phyloP scores from a whole-genome alignment of 1,140 invertebrate genomes.

The Drosophila sp. region DNA sequence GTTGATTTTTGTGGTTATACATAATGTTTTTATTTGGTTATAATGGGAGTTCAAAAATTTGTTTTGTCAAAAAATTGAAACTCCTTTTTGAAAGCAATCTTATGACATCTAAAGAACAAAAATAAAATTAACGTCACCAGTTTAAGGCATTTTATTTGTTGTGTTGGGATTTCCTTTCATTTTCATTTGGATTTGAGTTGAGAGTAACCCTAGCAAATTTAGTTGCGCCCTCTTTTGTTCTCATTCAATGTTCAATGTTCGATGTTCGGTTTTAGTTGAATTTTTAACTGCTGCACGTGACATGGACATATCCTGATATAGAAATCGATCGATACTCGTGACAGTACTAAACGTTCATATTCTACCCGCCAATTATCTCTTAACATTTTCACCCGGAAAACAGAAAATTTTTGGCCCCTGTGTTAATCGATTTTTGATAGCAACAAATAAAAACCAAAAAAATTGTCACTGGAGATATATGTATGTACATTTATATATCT shows the following conservation, averaged over 20 bases:
- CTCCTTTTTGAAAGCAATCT: too few species aligned
- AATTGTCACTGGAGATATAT: not conserved
- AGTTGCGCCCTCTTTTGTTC: not conserved
- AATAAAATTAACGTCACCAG: too few species aligned
- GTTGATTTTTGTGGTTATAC: too few species aligned
- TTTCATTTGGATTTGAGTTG: not conserved
- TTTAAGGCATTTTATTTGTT: too few species aligned
- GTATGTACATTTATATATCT: not conserved
- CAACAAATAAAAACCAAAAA: constrained; percentile 47
- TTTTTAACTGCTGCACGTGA: constrained; percentile 61
- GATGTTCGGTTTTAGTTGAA: constrained; percentile 21
- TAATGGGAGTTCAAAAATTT: too few species aligned
- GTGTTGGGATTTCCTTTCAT: not conserved
- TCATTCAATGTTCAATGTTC: not conserved
- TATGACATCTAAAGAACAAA: too few species aligned
- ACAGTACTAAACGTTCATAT: constrained; percentile 75
- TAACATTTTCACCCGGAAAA: constrained; percentile 34
- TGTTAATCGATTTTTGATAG: constrained; percentile 80
- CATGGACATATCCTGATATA: constrained; percentile 65
- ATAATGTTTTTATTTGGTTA: too few species aligned
- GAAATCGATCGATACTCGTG: constrained; percentile 79
- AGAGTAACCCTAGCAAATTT: not conserved
- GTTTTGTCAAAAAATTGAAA: too few species aligned
- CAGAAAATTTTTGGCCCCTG: constrained; percentile 59
- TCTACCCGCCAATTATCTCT: constrained; percentile 72